A percentile compares a stretch with the other conserved stretches of the same genome.
Conservation (phyloP, 1,140 invertebrate genomes). For the Acromyrmex charruanus region DNA sequence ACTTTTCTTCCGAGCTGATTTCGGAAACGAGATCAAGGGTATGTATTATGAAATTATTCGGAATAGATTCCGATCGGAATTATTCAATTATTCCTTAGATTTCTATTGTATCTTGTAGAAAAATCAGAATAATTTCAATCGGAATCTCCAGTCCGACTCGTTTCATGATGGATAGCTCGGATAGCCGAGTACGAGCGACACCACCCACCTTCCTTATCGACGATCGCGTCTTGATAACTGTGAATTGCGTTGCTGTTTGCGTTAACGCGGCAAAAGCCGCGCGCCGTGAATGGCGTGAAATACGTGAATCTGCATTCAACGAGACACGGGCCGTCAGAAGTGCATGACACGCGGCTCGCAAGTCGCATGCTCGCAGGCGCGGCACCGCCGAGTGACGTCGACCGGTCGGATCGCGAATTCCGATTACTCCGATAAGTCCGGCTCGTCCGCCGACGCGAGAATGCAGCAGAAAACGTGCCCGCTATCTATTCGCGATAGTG, state of each 20-base stretch:
- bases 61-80: too few species aligned
- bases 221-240: background rate
- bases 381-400: constrained; percentile 18
- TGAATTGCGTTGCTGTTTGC: background rate
- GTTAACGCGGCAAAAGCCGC: too few species aligned
- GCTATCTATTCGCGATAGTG: background rate
- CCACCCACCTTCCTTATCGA: background rate
- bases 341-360: constrained; percentile 40
- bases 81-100: too few species aligned
- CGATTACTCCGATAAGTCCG: background rate
- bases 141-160: too few species aligned
- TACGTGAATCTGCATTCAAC: too few species aligned
- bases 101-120: too few species aligned
- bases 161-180: too few species aligned
- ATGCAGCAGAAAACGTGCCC: background rate
- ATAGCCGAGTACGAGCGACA: background rate
- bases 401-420: background rate
- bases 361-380: background rate
- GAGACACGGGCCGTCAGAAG: background rate
- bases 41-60: too few species aligned
- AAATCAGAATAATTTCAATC: too few species aligned
- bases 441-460: background rate
- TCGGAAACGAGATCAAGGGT: background rate
- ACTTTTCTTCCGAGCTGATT: too few species aligned
- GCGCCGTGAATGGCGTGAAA: too few species aligned